A percentile compares a stretch with the other conserved stretches of the same genome.
phyloP scores from a whole-genome alignment of 1,140 invertebrate species.

The Drosophila kikkawai region DNA sequence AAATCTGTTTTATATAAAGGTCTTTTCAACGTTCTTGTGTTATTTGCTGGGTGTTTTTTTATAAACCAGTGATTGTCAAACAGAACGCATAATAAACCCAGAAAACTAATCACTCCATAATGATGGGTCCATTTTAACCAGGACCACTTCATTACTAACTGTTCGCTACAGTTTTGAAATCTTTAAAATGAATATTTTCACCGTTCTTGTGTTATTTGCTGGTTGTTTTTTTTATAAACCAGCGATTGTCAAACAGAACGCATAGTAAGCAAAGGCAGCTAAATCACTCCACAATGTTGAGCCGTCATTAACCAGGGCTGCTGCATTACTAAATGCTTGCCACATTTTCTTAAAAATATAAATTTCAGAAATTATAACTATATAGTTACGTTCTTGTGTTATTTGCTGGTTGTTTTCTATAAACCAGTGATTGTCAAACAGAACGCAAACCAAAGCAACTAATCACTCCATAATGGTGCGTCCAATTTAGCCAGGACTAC shows the following conservation, averaged over 20 bases:
- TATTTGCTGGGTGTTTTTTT: conserved; percentile 55
- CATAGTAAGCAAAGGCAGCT: conserved; percentile 46
- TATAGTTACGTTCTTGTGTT: conserved; percentile 72
- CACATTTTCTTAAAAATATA: background rate
- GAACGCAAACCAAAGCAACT: conserved; percentile 69
- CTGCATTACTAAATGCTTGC: conserved; percentile 77
- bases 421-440: conserved; percentile 77
- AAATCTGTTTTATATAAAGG: background rate
- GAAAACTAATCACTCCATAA: conserved; percentile 46
- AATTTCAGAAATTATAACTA: conserved; percentile 4
- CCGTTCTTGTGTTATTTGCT: conserved; percentile 76
- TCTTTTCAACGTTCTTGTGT: conserved; percentile 64
- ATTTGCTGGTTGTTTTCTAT: conserved; percentile 48
- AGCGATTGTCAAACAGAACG: conserved; percentile 82
- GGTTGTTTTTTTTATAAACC: conserved; percentile 29
- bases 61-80: conserved; percentile 74
- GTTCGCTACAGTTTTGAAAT: conserved; percentile 32
- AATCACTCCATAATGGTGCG: conserved; percentile 59
- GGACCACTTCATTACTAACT: conserved; percentile 69
- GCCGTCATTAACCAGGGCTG: conserved; percentile 24
- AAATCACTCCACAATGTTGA: conserved; percentile 53
- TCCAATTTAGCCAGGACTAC: conserved; percentile 22
- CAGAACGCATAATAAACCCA: conserved; percentile 67
- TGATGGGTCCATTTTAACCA: conserved; percentile 35
- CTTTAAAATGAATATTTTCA: background rate